phyloP scores from a whole-genome alignment of 2,888 invertebrate genomes.

The Diogma glabrata region DNA sequence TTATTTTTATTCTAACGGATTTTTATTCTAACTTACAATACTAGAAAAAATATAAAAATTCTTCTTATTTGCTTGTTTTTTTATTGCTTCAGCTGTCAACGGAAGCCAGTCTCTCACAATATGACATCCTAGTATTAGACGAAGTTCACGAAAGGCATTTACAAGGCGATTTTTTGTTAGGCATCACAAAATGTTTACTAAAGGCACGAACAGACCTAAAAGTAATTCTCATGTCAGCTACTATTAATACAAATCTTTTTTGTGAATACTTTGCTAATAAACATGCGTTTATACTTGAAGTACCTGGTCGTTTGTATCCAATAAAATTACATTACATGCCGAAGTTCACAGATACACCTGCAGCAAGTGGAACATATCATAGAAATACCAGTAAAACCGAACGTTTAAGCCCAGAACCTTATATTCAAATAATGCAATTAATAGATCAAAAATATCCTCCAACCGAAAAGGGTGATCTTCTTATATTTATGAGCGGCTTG shows the following conservation, averaged over 20 bases:
- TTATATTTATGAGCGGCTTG: conserved; percentile 91
- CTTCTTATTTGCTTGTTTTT: too few relatives aligned
- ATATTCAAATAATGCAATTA: conserved; percentile 79
- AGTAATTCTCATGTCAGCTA: conserved; percentile 95
- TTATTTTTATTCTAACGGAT: conserved; percentile 10
- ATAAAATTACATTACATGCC: conserved; percentile 85
- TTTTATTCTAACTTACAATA: too few relatives aligned
- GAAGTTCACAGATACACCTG: conserved; percentile 39
- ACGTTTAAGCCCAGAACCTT: conserved; percentile 85
- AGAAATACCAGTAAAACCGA: conserved; percentile 45
- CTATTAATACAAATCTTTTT: conserved; percentile 94
- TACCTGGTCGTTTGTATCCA: conserved; percentile 89
- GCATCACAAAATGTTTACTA: conserved; percentile 85
- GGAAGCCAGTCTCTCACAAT: conserved; percentile 66
- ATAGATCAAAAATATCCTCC: conserved; percentile 80
- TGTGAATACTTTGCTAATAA: conserved; percentile 74
- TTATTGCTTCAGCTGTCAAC: conserved; percentile 72
- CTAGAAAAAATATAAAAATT: too few relatives aligned
- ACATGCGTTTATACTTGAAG: conserved; percentile 73
- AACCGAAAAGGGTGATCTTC: conserved; percentile 81
- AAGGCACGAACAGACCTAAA: conserved; percentile 71
- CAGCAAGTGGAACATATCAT: conserved; percentile 34
- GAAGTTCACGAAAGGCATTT: conserved; percentile 96
- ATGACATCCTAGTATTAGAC: conserved; percentile 90
- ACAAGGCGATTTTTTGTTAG: conserved; percentile 87